phyloP scores from a whole-genome alignment of 2,888 invertebrate genomes.

The Frankliniella intonsa region DNA sequence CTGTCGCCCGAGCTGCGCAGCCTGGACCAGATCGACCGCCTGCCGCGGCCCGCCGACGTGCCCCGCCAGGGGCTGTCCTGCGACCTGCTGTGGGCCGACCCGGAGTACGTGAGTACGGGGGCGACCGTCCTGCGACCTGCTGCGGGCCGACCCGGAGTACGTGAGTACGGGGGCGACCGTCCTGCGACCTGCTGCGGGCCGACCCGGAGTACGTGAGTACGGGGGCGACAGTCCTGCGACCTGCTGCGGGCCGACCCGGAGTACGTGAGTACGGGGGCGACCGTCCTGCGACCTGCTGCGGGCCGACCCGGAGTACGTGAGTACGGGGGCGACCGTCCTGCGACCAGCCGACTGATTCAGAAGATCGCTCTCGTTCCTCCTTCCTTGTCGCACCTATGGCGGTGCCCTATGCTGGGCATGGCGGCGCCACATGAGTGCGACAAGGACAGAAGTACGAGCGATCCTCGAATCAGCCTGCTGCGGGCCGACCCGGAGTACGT shows the following conservation, averaged over 20 bases:
- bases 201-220: too few relatives aligned
- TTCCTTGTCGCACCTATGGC: too few relatives aligned
- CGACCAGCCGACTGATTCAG: too few relatives aligned
- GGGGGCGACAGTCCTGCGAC: slow-evolving; percentile 54
- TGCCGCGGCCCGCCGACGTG: slow-evolving; percentile 54
- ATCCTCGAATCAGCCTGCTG: slow-evolving; percentile 49
- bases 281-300: background rate
- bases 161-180: background rate
- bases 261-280: slow-evolving; percentile 43
- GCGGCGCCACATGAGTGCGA: too few relatives aligned
- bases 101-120: slow-evolving; percentile 44
- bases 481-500: slow-evolving; percentile 49
- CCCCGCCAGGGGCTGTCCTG: slow-evolving; percentile 55
- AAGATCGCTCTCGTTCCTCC: too few relatives aligned
- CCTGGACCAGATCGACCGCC: slow-evolving; percentile 54
- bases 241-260: slow-evolving; percentile 52
- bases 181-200: background rate
- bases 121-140: background rate
- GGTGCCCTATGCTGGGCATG: too few relatives aligned
- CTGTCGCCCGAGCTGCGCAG: slow-evolving; percentile 47
- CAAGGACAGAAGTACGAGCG: too few relatives aligned
- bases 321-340: background rate
- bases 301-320: background rate
- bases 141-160: too few relatives aligned
- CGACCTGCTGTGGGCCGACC: slow-evolving; percentile 55